Conservation (phyloP, 1,140 invertebrate genomes). For the Prorops nasuta region DNA sequence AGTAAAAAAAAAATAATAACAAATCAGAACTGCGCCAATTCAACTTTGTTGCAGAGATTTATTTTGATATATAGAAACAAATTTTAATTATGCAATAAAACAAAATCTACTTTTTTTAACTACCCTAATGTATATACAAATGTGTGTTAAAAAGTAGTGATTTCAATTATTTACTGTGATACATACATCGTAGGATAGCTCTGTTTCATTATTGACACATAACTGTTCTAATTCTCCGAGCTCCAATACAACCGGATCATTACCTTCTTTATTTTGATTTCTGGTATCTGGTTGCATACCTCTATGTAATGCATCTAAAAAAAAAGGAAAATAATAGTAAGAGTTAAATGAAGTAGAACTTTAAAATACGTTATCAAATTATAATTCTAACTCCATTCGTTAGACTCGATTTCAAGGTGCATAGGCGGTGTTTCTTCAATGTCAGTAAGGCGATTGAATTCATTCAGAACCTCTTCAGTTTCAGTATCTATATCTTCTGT, state of each 20-base stretch:
- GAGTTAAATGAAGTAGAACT: constrained; percentile 1
- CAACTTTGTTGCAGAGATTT: too few species aligned
- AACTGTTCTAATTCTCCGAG: constrained; percentile 94
- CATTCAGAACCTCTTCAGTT: constrained; percentile 92
- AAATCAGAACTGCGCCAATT: too few species aligned
- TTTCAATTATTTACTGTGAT: too few species aligned
- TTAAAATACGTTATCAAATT: neutral
- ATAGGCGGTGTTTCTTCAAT: constrained; percentile 62
- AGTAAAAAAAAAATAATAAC: too few species aligned
- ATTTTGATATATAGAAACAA: too few species aligned
- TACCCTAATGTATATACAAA: too few species aligned
- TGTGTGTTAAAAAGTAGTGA: too few species aligned
- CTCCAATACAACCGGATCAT: constrained; percentile 80
- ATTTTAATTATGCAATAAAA: too few species aligned
- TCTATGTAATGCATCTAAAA: constrained; percentile 36
- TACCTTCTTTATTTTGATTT: constrained; percentile 70
- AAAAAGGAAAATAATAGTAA: constrained; percentile 9
- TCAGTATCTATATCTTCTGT: constrained; percentile 83
- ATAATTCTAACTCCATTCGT: constrained; percentile 38
- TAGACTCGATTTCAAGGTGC: constrained; percentile 42
- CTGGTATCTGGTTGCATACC: constrained; percentile 43
- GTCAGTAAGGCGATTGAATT: constrained; percentile 89
- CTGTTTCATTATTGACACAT: constrained; percentile 95
- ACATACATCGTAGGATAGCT: constrained; percentile 85
- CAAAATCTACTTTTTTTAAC: too few species aligned